Evolutionary conservation across 1,140 invertebrate species (phyloP).

Genomic region (Halictus rubicundus): DNA sequence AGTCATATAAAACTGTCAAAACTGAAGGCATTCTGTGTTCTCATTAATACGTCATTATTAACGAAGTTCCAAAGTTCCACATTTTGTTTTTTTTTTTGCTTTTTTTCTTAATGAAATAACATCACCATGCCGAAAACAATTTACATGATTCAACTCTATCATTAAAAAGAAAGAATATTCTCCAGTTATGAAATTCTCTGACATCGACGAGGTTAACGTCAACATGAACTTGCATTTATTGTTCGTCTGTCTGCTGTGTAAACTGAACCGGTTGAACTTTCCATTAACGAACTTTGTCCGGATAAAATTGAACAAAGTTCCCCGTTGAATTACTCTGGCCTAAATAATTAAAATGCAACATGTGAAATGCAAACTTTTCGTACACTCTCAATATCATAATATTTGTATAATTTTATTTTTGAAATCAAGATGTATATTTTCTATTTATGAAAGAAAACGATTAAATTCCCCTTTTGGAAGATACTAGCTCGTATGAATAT

Average conservation of each 20-base stretch:
- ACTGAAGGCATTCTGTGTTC: too few species aligned
- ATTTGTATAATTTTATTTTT: neutral
- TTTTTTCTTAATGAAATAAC: neutral
- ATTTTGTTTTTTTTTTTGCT: neutral
- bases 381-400: neutral
- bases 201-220: neutral
- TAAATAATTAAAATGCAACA: neutral
- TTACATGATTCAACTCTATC: neutral
- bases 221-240: constrained; percentile 17
- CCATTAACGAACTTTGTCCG: constrained; percentile 23
- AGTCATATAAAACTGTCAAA: too few species aligned
- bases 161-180: neutral
- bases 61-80: too few species aligned
- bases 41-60: too few species aligned
- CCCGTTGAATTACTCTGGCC: neutral
- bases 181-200: neutral
- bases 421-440: too few species aligned
- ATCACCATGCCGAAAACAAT: too few species aligned
- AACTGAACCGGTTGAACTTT: constrained; percentile 36
- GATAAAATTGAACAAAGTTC: constrained; percentile 27
- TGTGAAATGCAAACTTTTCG: neutral
- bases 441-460: too few species aligned
- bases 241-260: neutral
- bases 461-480: too few species aligned
- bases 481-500: too few species aligned